Evolutionary conservation across 2,888 invertebrate species (phyloP).

Genomic region (Himalopsyche kuldschensis): DNA sequence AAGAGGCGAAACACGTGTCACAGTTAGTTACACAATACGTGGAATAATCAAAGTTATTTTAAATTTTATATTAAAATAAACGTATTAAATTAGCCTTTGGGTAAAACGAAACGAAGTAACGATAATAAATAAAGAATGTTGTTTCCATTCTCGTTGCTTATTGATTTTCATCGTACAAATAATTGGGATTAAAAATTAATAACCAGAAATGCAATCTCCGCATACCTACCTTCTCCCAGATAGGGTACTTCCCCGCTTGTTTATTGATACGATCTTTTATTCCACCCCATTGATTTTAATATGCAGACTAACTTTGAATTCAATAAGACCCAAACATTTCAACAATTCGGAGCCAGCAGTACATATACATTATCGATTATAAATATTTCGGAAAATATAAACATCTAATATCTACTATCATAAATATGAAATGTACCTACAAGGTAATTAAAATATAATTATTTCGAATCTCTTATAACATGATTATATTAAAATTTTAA

Average conservation of each 20-base stretch:
- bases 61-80: too few relatives aligned
- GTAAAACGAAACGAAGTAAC: neutral
- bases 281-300: constrained; percentile 15
- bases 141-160: neutral
- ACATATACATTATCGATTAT: neutral
- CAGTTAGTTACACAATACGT: too few relatives aligned
- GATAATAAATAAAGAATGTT: too few relatives aligned
- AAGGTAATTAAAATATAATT: neutral
- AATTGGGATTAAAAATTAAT: neutral
- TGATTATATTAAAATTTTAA: too few relatives aligned
- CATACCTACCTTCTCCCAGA: neutral
- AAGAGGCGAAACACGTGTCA: too few relatives aligned
- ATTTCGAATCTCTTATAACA: too few relatives aligned
- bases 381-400: neutral
- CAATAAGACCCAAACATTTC: neutral
- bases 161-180: neutral
- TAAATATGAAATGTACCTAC: neutral
- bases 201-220: neutral
- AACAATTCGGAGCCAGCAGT: neutral
- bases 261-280: constrained; percentile 5
- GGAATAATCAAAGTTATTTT: too few relatives aligned
- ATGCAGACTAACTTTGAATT: constrained; percentile 3
- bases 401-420: neutral
- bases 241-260: neutral
- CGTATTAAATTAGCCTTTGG: neutral